Percentiles rank a stretch among this genome's conserved stretches.
phyloP scores from a whole-genome alignment of 1,140 invertebrate species.

The Hyles euphorbiae region DNA sequence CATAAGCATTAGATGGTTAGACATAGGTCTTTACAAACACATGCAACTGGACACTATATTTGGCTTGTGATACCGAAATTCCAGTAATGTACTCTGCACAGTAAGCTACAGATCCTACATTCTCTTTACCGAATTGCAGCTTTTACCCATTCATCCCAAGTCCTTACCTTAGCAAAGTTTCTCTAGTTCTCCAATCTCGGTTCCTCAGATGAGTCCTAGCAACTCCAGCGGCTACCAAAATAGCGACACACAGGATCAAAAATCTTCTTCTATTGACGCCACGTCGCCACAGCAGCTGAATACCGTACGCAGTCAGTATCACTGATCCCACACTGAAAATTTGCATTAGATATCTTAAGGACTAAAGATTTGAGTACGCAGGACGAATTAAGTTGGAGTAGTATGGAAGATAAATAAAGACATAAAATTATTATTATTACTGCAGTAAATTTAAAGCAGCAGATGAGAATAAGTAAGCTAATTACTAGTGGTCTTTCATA shows the following conservation, averaged over 20 bases:
- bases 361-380: not conserved
- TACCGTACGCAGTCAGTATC: slow-evolving; percentile 79
- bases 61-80: too few species aligned
- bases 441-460: not conserved
- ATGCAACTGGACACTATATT: not conserved
- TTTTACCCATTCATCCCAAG: too few species aligned
- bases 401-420: not conserved
- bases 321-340: slow-evolving; percentile 80
- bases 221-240: slow-evolving; percentile 78
- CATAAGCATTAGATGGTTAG: too few species aligned
- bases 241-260: slow-evolving; percentile 66
- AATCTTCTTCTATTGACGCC: slow-evolving; percentile 51
- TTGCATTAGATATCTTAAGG: not conserved
- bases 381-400: not conserved
- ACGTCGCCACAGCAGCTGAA: slow-evolving; percentile 78
- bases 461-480: not conserved
- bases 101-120: too few species aligned
- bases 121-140: too few species aligned
- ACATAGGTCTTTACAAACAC: not conserved
- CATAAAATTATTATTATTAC: not conserved
- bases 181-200: slow-evolving; percentile 86
- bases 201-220: slow-evolving; percentile 83
- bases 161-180: slow-evolving; percentile 82
- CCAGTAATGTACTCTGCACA: too few species aligned
- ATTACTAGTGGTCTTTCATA: too few species aligned